Percentiles rank a stretch among this genome's conserved stretches.
These are phyloP conservation scores for Miichthys miiuy DNA, from an alignment of 2,797 vertebrate genomes.

Conservation along the genomic window DNA sequence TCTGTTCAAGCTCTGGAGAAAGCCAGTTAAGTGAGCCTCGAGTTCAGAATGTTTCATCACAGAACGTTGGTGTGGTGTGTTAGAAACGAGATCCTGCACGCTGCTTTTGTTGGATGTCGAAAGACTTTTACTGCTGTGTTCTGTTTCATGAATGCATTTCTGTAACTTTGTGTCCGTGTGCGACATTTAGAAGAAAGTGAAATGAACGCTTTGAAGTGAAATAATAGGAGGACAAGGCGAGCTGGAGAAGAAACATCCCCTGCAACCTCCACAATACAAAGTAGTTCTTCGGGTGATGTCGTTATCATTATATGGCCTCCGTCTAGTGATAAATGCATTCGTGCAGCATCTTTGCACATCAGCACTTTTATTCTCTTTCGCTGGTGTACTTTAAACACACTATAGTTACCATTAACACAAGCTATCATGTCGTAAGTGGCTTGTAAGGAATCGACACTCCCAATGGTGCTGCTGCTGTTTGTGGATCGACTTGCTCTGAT, in stretches of 20 bases:
- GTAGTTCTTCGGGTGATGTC: not conserved
- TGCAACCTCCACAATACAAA: not conserved
- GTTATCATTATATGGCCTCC: not conserved
- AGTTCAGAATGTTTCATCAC: too few species aligned
- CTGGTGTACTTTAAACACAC: not conserved
- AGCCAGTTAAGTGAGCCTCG: too few species aligned
- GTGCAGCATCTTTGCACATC: slow-evolving; percentile 1
- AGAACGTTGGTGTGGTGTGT: too few species aligned
- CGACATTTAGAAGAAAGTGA: not conserved
- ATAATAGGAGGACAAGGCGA: not conserved
- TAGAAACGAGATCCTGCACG: not conserved
- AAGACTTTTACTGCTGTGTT: too few species aligned
- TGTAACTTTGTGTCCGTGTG: too few species aligned
- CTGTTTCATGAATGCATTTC: too few species aligned
- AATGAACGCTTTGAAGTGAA: not conserved
- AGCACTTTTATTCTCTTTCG: slow-evolving; percentile 2
- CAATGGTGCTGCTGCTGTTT: slow-evolving; percentile 8
- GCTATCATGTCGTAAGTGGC: slow-evolving; percentile 3
- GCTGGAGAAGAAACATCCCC: not conserved
- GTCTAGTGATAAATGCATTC: not conserved
- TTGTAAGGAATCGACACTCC: slow-evolving; percentile 7
- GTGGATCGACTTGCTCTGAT: slow-evolving; percentile 22
- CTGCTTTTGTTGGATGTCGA: not conserved
- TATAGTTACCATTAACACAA: slow-evolving; percentile 9
- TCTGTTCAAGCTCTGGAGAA: too few species aligned